These are phyloP conservation scores for Callinectes sapidus DNA, from an alignment of 2,888 invertebrate species.

Conservation along the genomic window DNA sequence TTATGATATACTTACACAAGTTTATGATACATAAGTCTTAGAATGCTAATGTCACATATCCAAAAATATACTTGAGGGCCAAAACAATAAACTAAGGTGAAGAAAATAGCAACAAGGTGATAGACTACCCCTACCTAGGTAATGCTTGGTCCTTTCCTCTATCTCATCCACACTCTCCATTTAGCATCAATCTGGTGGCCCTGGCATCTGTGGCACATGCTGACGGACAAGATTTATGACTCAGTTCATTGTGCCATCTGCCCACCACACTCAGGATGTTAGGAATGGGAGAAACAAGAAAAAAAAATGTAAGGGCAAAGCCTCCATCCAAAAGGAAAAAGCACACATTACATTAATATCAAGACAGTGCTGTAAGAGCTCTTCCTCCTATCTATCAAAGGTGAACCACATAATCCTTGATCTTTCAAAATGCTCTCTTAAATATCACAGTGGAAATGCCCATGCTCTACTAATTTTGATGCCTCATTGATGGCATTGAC, in stretches of 20 bases:
- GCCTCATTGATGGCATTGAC: not conserved
- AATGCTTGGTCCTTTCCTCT: slow-evolving; percentile 44
- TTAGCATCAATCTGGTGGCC: slow-evolving; percentile 23
- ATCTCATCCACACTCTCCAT: slow-evolving; percentile 31
- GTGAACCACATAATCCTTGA: slow-evolving; percentile 28
- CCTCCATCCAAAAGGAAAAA: slow-evolving; percentile 21
- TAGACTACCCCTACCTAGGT: slow-evolving; percentile 55
- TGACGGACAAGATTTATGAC: slow-evolving; percentile 47
- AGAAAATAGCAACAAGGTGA: slow-evolving; percentile 66
- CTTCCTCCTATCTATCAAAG: not conserved
- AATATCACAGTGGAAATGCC: slow-evolving; percentile 59
- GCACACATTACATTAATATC: slow-evolving; percentile 15
- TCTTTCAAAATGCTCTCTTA: slow-evolving; percentile 26
- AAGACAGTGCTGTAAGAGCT: not conserved
- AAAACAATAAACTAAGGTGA: slow-evolving; percentile 64
- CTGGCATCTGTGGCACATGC: slow-evolving; percentile 26
- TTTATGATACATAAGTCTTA: slow-evolving; percentile 68
- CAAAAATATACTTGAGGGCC: slow-evolving; percentile 69
- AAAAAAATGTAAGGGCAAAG: not conserved
- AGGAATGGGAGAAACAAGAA: not conserved
- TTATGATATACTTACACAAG: slow-evolving; percentile 71
- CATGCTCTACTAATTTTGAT: slow-evolving; percentile 35
- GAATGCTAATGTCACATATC: slow-evolving; percentile 65
- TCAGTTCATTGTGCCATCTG: slow-evolving; percentile 13
- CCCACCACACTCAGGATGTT: slow-evolving; percentile 24